phyloP scores from a whole-genome alignment of 2,888 invertebrate genomes.

The Tholera decimalis region DNA sequence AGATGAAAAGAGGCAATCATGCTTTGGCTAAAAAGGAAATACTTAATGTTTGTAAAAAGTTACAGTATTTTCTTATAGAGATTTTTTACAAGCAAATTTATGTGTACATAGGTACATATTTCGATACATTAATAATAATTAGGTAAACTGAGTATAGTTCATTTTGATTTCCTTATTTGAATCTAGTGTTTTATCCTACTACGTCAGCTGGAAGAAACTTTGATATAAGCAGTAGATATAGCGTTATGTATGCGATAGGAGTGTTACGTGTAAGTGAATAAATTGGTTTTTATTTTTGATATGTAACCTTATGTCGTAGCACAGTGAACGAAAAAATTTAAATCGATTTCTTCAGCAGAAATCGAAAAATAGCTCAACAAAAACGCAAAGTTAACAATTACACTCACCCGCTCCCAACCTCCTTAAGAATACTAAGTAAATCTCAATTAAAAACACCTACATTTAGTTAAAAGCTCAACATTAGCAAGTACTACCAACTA shows the following conservation, averaged over 20 bases:
- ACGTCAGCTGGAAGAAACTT: no score
- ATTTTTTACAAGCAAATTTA: no score
- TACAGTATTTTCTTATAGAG: not conserved
- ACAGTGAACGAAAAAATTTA: not conserved
- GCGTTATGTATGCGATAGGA: no score
- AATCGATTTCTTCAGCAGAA: not conserved
- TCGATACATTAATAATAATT: no score
- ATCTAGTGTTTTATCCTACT: no score
- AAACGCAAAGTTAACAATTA: slow-evolving; percentile 25
- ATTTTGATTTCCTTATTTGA: no score
- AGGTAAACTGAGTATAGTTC: no score
- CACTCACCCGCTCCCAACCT: slow-evolving; percentile 27
- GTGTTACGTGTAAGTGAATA: no score
- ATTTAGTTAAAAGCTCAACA: slow-evolving; percentile 56
- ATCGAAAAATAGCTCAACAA: slow-evolving; percentile 14
- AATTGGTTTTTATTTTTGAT: no score
- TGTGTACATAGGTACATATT: no score
- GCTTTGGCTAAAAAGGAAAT: not conserved
- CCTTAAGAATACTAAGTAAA: slow-evolving; percentile 38
- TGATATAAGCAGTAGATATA: no score
- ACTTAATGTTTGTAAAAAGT: not conserved
- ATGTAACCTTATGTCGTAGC: no score
- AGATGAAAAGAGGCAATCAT: not conserved
- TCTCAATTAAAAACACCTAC: slow-evolving; percentile 59
- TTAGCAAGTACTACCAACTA: slow-evolving; percentile 57